A percentile compares a stretch with the other conserved stretches of the same genome.
Evolutionary conservation across 1,140 invertebrate species (phyloP).

Genomic region (Aphelenchoides besseyi): DNA sequence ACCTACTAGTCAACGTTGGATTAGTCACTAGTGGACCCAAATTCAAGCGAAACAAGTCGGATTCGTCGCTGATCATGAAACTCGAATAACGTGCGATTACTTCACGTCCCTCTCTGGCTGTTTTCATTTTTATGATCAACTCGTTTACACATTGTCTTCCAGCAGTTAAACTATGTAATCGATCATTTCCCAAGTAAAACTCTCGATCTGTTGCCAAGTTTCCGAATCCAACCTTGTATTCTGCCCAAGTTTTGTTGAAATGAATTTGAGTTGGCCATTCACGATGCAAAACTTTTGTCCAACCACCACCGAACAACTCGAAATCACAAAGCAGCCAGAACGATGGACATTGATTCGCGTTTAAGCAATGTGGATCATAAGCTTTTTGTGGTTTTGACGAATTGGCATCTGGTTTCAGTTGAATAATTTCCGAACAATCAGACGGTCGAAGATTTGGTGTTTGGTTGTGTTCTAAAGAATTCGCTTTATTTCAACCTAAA

Average conservation of each 20-base stretch:
- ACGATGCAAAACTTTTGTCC: conserved; percentile 32
- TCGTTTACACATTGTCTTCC: conserved; percentile 30
- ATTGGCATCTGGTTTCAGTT: conserved; percentile 15
- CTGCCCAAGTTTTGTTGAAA: conserved; percentile 33
- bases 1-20: conserved; percentile 13
- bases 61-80: conserved; percentile 30
- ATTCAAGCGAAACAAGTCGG: conserved; percentile 23
- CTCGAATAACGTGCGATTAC: conserved; percentile 24
- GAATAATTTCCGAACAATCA: conserved; percentile 36
- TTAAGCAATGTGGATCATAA: conserved; percentile 24
- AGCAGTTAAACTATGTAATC: conserved; percentile 33
- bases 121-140: conserved; percentile 22
- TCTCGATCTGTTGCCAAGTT: conserved; percentile 23
- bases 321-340: conserved; percentile 33
- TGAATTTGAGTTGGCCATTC: conserved; percentile 14
- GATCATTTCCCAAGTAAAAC: conserved; percentile 38
- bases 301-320: conserved; percentile 33
- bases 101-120: conserved; percentile 12
- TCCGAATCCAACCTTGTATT: conserved; percentile 33
- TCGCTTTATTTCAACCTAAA: conserved; percentile 3
- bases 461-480: conserved; percentile 2
- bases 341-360: conserved; percentile 30
- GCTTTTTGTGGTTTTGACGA: conserved; percentile 17
- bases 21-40: conserved; percentile 10
- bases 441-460: background rate